These are phyloP conservation scores for Eciton burchellii DNA, from an alignment of 1,140 invertebrate genomes.

Conservation along the genomic window DNA sequence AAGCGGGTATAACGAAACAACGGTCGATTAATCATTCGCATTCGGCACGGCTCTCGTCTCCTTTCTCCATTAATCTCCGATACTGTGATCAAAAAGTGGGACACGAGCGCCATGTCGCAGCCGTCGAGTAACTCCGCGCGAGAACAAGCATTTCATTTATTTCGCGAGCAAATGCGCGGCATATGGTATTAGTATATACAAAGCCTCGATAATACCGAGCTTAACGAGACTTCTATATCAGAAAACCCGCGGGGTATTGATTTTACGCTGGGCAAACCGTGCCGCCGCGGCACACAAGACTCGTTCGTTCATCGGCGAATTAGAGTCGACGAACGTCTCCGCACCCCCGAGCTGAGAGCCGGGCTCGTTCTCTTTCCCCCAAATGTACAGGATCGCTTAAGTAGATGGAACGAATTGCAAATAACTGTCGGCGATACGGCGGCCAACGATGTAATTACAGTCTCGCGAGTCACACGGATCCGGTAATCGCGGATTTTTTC, in stretches of 20 bases:
- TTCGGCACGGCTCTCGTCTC: conserved; percentile 56
- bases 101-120: conserved; percentile 30
- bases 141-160: conserved; percentile 54
- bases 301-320: conserved; percentile 51
- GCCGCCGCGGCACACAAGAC: conserved; percentile 34
- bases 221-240: conserved; percentile 61
- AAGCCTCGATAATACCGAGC: conserved; percentile 48
- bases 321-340: conserved; percentile 50
- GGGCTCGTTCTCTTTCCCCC: background rate
- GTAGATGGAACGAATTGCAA: conserved; percentile 60
- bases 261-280: conserved; percentile 40
- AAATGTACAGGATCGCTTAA: conserved; percentile 43
- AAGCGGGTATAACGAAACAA: conserved; percentile 40
- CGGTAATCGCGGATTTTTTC: conserved; percentile 46
- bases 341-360: conserved; percentile 15
- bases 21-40: conserved; percentile 53
- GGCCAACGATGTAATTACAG: conserved; percentile 51
- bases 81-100: conserved; percentile 44
- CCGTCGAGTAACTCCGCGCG: conserved; percentile 23
- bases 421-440: conserved; percentile 36
- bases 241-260: conserved; percentile 54
- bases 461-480: conserved; percentile 13
- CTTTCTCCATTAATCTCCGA: conserved; percentile 55
- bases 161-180: background rate
- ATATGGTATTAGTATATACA: conserved; percentile 55